Percentiles rank a stretch among this genome's conserved stretches.
These are phyloP conservation scores for Schlechtendalia chinensis DNA, from an alignment of 1,140 invertebrate species.

Conservation along the genomic window DNA sequence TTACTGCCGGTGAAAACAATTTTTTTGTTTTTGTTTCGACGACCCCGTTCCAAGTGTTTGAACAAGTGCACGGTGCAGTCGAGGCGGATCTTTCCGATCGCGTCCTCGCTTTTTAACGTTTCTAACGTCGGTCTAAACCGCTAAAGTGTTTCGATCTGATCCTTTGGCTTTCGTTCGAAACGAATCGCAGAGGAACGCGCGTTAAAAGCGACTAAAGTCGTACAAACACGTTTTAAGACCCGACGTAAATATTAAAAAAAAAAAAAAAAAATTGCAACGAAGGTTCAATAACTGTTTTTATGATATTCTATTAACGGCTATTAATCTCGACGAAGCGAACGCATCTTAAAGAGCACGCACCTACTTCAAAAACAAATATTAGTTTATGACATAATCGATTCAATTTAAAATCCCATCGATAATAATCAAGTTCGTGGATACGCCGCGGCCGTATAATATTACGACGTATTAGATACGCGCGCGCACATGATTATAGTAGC, in stretches of 20 bases:
- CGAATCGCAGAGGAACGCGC: neutral
- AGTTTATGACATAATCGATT: neutral
- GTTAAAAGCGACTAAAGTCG: neutral
- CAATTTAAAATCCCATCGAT: neutral
- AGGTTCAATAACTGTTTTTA: too few species aligned
- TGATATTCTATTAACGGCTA: too few species aligned
- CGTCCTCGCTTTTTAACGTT: neutral
- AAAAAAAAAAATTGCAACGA: too few species aligned
- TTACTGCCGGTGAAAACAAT: too few species aligned
- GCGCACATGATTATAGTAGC: neutral
- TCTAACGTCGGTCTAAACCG: neutral
- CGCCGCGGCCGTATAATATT: neutral
- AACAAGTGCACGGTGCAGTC: too few species aligned
- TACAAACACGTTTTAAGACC: neutral
- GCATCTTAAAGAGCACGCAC: neutral
- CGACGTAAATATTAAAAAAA: too few species aligned
- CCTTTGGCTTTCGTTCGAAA: slow-evolving; percentile 14
- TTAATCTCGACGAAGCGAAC: neutral
- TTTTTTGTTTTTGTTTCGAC: too few species aligned
- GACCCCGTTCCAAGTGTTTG: too few species aligned
- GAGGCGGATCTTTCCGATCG: neutral
- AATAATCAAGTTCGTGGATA: neutral
- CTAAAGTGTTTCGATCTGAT: slow-evolving; percentile 16
- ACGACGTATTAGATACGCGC: neutral
- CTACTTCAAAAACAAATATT: neutral